Evolutionary conservation across 2,113 vertebrate species (phyloP).

Genomic region (Fulmarus glacialis): DNA sequence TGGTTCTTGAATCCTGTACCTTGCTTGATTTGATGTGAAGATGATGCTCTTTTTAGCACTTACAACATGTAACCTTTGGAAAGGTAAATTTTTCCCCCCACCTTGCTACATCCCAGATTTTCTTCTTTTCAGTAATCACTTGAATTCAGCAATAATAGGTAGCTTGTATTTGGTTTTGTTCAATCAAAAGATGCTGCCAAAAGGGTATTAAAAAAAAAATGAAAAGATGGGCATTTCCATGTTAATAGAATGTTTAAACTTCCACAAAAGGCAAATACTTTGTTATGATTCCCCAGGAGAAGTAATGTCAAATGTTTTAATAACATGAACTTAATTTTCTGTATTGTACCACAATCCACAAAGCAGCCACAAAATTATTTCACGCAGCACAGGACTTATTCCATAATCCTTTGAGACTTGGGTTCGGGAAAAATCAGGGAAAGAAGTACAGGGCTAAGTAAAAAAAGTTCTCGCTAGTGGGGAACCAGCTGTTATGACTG

Average conservation of each 20-base stretch:
- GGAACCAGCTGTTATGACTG: background rate
- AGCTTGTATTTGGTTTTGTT: background rate
- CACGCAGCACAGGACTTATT: background rate
- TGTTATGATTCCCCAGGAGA: background rate
- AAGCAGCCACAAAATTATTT: background rate
- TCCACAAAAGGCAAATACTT: background rate
- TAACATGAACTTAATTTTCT: background rate
- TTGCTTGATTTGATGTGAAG: conserved; percentile 65
- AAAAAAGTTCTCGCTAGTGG: background rate
- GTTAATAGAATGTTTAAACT: background rate
- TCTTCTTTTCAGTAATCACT: background rate
- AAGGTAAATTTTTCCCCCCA: background rate
- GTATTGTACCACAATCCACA: background rate
- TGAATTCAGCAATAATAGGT: background rate
- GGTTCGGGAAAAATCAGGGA: background rate
- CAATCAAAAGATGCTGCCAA: background rate
- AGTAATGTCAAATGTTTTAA: background rate
- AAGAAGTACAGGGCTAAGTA: background rate
- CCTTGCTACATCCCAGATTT: background rate
- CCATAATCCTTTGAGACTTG: background rate
- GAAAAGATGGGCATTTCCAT: background rate
- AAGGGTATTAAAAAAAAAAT: background rate
- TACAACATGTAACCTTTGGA: conserved; percentile 10
- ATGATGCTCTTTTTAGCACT: conserved; percentile 73
- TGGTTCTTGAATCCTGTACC: conserved; percentile 35